Percentiles rank a stretch among this genome's conserved stretches.
These are phyloP conservation scores for Emberiza fucata DNA, from an alignment of 2,113 vertebrate genomes.

Conservation along the genomic window DNA sequence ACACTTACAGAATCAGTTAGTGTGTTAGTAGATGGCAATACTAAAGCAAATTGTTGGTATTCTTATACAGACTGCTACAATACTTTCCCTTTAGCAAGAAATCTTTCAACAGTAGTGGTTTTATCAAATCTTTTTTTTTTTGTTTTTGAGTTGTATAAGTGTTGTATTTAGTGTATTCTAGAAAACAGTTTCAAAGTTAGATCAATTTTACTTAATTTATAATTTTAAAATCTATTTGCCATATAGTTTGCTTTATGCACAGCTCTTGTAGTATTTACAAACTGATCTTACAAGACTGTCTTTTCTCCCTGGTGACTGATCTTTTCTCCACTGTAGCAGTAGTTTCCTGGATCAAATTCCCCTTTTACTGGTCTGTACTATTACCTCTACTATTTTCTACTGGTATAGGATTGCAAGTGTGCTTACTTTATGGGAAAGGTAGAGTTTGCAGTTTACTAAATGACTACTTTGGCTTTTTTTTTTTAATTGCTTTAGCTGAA, in stretches of 20 bases:
- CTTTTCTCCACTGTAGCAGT: neutral
- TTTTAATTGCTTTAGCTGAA: constrained; percentile 26
- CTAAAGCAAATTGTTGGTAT: neutral
- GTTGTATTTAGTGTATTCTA: neutral
- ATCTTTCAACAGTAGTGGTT: neutral
- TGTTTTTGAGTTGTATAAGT: neutral
- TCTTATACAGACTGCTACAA: neutral
- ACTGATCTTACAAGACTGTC: neutral
- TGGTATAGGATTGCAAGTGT: neutral
- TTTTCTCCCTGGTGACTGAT: neutral
- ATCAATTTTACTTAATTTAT: neutral
- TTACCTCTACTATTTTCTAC: neutral
- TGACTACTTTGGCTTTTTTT: neutral
- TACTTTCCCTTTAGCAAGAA: neutral
- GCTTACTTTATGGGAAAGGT: neutral
- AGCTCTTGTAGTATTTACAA: neutral
- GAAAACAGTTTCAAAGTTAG: neutral
- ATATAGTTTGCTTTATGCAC: neutral
- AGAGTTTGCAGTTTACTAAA: neutral
- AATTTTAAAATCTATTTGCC: neutral
- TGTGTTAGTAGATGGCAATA: neutral
- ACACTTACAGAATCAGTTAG: neutral
- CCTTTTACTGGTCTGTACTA: neutral
- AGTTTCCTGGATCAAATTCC: neutral
- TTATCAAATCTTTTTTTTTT: neutral